These are phyloP conservation scores for Prochilodus magdalenae DNA, from an alignment of 2,113 vertebrate genomes.

Conservation along the genomic window DNA sequence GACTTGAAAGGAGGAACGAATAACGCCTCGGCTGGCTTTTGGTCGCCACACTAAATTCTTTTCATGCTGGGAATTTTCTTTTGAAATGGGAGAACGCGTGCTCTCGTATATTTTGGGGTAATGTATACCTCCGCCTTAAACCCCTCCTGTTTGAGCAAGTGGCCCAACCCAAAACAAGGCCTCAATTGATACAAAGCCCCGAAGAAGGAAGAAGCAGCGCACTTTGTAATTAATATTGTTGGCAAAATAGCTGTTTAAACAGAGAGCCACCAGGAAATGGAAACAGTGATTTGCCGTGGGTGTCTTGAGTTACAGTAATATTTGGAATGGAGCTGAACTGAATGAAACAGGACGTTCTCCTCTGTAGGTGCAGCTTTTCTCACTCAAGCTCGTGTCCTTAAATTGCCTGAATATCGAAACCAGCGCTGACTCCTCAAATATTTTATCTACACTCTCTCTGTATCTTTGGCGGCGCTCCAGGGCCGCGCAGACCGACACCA, in stretches of 20 bases:
- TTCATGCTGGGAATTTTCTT: slow-evolving; percentile 55
- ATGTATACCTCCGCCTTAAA: slow-evolving; percentile 49
- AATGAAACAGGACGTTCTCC: background rate
- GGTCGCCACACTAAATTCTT: slow-evolving; percentile 51
- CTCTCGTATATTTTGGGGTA: slow-evolving; percentile 55
- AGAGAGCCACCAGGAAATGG: slow-evolving; percentile 47
- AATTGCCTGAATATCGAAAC: slow-evolving; percentile 48
- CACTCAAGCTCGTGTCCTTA: slow-evolving; percentile 37
- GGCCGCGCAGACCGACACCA: background rate
- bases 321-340: slow-evolving; percentile 7
- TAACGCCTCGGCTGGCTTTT: slow-evolving; percentile 50
- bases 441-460: slow-evolving; percentile 43
- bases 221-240: slow-evolving; percentile 57
- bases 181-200: slow-evolving; percentile 44
- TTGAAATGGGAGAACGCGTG: slow-evolving; percentile 52
- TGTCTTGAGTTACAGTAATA: slow-evolving; percentile 12
- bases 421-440: slow-evolving; percentile 51
- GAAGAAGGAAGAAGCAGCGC: slow-evolving; percentile 40
- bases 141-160: slow-evolving; percentile 59
- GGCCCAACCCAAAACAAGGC: slow-evolving; percentile 52
- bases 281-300: slow-evolving; percentile 47
- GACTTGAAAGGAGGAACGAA: slow-evolving; percentile 59
- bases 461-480: slow-evolving; percentile 28
- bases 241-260: slow-evolving; percentile 42
- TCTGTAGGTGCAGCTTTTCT: background rate